Evolutionary conservation across 1,140 invertebrate genomes (phyloP).

Genomic region (Microplitis mediator): DNA sequence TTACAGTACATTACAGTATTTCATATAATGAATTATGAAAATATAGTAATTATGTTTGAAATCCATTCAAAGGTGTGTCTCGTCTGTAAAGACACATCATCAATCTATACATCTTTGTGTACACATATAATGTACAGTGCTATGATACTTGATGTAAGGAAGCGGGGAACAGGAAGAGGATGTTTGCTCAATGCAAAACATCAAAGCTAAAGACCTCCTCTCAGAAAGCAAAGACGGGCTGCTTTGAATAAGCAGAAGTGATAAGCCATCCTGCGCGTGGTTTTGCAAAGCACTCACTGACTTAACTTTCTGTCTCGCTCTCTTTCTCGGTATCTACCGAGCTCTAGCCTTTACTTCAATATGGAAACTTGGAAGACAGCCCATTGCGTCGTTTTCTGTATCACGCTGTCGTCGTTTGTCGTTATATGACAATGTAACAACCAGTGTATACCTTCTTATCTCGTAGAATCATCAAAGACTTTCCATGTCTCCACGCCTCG

Average conservation of each 20-base stretch:
- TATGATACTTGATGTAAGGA: not conserved
- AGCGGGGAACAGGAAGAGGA: not conserved
- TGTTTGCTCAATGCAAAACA: not conserved
- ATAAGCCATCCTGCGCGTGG: not conserved
- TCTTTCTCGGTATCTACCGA: too few relatives aligned
- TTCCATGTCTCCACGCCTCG: not conserved
- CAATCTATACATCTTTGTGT: not conserved
- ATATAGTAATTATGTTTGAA: too few relatives aligned
- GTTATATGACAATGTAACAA: not conserved
- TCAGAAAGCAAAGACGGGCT: not conserved
- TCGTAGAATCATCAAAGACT: not conserved
- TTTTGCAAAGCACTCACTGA: not conserved
- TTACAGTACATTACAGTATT: too few relatives aligned
- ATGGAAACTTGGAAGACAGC: not conserved
- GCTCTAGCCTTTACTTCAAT: too few relatives aligned
- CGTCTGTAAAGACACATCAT: too few relatives aligned
- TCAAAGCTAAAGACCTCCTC: not conserved
- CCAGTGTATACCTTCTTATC: not conserved
- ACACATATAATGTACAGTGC: not conserved
- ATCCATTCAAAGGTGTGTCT: too few relatives aligned
- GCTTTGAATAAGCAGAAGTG: constrained; percentile 8
- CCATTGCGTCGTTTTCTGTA: not conserved
- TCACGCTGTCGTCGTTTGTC: too few relatives aligned
- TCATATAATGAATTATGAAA: too few relatives aligned
- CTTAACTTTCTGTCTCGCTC: too few relatives aligned